phyloP scores from a whole-genome alignment of 2,797 vertebrate genomes.

The Cynopterus sphinx region DNA sequence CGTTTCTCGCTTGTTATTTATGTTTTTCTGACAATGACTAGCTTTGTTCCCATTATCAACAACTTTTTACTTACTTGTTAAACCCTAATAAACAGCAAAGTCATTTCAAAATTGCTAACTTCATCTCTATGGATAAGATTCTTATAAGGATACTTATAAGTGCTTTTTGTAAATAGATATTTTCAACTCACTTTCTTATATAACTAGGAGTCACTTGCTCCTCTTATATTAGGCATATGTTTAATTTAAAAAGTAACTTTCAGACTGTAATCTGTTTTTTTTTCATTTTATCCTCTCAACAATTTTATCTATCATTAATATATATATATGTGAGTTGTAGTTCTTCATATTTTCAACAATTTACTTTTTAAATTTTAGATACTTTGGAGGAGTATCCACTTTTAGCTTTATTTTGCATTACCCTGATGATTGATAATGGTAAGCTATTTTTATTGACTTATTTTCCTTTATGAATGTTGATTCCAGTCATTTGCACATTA shows the following conservation, averaged over 20 bases:
- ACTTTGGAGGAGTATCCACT: background rate
- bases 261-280: background rate
- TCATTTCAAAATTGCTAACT: background rate
- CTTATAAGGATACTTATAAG: background rate
- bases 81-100: background rate
- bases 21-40: background rate
- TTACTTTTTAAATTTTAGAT: background rate
- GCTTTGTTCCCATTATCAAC: background rate
- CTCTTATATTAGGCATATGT: background rate
- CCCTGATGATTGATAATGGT: background rate
- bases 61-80: background rate
- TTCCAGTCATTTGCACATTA: background rate
- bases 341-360: background rate
- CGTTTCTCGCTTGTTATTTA: background rate
- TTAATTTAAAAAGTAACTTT: background rate
- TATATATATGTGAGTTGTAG: background rate
- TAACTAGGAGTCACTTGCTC: background rate
- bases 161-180: background rate
- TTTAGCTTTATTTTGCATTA: background rate
- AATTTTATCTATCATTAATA: background rate
- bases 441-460: background rate
- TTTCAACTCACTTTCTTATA: background rate
- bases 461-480: background rate
- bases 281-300: background rate
- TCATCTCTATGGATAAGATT: background rate